Conservation (phyloP, 2,113 vertebrate genomes). For the Helogale parvula region DNA sequence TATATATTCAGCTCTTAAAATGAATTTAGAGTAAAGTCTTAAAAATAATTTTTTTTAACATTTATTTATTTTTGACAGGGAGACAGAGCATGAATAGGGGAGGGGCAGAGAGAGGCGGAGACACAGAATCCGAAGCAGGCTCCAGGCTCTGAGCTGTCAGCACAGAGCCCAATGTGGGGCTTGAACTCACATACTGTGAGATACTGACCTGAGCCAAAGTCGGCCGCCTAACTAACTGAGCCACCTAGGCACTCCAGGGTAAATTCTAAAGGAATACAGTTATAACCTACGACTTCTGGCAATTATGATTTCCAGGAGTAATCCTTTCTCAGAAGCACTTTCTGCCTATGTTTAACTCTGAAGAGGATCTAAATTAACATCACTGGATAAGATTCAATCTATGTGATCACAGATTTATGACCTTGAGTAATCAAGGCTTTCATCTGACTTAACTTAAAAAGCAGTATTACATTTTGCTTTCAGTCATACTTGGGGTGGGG, state of each 20-base stretch:
- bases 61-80: too few relatives aligned
- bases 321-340: neutral
- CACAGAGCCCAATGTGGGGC: too few relatives aligned
- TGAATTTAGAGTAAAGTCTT: neutral
- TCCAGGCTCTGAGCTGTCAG: too few relatives aligned
- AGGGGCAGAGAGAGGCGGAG: too few relatives aligned
- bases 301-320: conserved; percentile 43
- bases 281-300: neutral
- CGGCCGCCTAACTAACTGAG: too few relatives aligned
- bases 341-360: neutral
- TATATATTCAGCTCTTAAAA: neutral
- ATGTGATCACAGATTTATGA: conserved; percentile 17
- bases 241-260: too few relatives aligned
- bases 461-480: neutral
- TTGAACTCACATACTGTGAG: too few relatives aligned
- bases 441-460: conserved; percentile 51
- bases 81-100: too few relatives aligned
- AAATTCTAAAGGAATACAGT: neutral
- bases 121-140: too few relatives aligned
- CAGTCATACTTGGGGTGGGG: neutral
- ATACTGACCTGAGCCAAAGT: too few relatives aligned
- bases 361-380: conserved; percentile 60
- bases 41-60: too few relatives aligned
- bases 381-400: neutral
- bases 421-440: conserved; percentile 70